Base-by-base conservation (phyloP, 2,797 vertebrate species). In the Enteromius thamalakanensis region DNA sequence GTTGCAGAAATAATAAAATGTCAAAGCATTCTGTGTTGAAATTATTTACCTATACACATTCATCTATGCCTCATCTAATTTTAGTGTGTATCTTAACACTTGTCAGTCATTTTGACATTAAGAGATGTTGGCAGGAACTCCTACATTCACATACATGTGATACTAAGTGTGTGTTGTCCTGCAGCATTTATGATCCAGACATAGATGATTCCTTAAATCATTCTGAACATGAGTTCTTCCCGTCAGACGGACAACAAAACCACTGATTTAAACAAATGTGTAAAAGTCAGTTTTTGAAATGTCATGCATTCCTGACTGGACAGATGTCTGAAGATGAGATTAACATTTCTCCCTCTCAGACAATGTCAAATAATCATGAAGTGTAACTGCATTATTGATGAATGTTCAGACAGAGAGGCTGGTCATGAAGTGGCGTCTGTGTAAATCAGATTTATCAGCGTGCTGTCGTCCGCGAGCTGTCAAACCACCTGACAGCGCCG, bases 401-500 rank as follows among this genome's bases (percentile, higher is more conserved):
- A 37, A 79, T 40, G 29, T 68, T 79, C 45, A 37, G 45, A 65
- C 26, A 49, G 2, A 32, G 26, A 64, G 23, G 21, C 53, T 76
- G 19, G 21, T 49, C 64, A 11, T 67, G 45, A 68, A 47, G 17
- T 34, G n/a, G 42, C 17, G 64, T 67, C 32, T 78, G 26, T 58
- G 9, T 26, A 42, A 65, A 82, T 82, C 74, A 72, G 53, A 23
- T 40, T 45, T 45, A 62, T 42, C 34, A 23, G 42, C 14, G 23
- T 71, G 62, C 11, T 65, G n/a, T 64, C n/a, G 42, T 37, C 58
- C 42, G 53, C 32, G 26, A 40, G 15, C 47, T 55, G 62, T n/a
- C 19, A n/a, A 26, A 64, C 69, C 70, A 60, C 53, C 82, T 88
- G 62, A 85, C 23, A 14, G 49, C 47, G 4, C 14, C 49, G 49